Evolutionary conservation across 2,113 vertebrate genomes (phyloP).

Genomic region (Tetrax tetrax): DNA sequence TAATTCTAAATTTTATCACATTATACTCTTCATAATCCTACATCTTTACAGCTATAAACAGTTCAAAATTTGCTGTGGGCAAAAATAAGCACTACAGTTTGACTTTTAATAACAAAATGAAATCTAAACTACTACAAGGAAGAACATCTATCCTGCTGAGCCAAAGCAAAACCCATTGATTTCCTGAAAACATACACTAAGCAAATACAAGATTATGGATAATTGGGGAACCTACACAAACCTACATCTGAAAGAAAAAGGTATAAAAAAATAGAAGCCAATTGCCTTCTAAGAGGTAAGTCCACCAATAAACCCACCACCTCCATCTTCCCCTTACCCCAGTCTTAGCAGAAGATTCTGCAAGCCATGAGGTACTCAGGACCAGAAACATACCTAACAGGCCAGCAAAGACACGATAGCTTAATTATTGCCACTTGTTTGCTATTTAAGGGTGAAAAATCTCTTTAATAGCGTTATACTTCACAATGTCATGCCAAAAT

Average conservation of each 20-base stretch:
- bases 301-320: not conserved
- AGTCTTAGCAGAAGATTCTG: not conserved
- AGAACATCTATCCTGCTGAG: not conserved
- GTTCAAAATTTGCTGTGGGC: not conserved
- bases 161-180: not conserved
- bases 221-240: not conserved
- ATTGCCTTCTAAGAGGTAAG: not conserved
- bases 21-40: not conserved
- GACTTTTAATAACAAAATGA: not conserved
- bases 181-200: not conserved
- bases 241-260: not conserved
- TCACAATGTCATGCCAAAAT: not conserved
- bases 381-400: not conserved
- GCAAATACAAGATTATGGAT: not conserved
- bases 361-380: not conserved
- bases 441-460: not conserved
- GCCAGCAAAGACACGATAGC: not conserved
- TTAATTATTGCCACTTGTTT: not conserved
- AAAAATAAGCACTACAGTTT: not conserved
- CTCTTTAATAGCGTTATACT: not conserved
- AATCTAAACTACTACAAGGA: not conserved
- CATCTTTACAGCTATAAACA: not conserved
- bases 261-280: not conserved
- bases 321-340: not conserved
- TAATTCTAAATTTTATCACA: not conserved